A percentile compares a stretch with the other conserved stretches of the same genome.
Conservation (phyloP, 2,797 vertebrate species). For the Cichlasoma orientale region DNA sequence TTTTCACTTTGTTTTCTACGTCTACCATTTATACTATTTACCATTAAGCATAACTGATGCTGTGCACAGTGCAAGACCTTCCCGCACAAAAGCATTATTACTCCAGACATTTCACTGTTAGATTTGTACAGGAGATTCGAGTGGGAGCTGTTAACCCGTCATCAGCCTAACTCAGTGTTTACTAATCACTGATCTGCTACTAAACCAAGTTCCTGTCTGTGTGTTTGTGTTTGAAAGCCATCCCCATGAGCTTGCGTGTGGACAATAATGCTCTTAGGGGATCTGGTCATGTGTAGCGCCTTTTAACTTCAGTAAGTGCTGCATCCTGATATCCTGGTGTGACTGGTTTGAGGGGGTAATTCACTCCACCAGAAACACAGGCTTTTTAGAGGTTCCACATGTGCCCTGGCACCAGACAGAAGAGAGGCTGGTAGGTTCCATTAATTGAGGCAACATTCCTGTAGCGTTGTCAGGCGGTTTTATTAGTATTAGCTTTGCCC, state of each 20-base stretch:
- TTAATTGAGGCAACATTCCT: conserved; percentile 79
- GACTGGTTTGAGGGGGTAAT: conserved; percentile 72
- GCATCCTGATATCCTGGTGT: conserved; percentile 73
- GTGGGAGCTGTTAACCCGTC: conserved; percentile 28
- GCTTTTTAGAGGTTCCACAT: conserved; percentile 88
- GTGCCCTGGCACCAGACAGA: conserved; percentile 82
- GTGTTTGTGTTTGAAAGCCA: conserved; percentile 55
- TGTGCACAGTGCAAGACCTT: conserved; percentile 13
- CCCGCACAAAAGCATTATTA: conserved; percentile 13
- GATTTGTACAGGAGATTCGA: conserved; percentile 13
- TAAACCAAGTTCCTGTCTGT: conserved; percentile 65
- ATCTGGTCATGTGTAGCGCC: conserved; percentile 50
- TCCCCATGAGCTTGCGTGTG: conserved; percentile 66
- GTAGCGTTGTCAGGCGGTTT: conserved; percentile 75
- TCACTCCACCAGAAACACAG: conserved; percentile 75
- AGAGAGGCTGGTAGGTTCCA: conserved; percentile 81
- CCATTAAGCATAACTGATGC: conserved; percentile 10
- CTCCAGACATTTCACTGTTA: conserved; percentile 16
- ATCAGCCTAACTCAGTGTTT: conserved; percentile 57
- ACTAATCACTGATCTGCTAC: conserved; percentile 58
- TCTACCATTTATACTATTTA: conserved; percentile 6
- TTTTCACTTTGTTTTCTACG: conserved; percentile 1
- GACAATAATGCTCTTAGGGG: conserved; percentile 71
- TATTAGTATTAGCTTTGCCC: conserved; percentile 75
- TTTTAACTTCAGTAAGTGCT: conserved; percentile 77